Evolutionary conservation across 2,888 invertebrate genomes (phyloP).

Genomic region (Sminthurides aquaticus): DNA sequence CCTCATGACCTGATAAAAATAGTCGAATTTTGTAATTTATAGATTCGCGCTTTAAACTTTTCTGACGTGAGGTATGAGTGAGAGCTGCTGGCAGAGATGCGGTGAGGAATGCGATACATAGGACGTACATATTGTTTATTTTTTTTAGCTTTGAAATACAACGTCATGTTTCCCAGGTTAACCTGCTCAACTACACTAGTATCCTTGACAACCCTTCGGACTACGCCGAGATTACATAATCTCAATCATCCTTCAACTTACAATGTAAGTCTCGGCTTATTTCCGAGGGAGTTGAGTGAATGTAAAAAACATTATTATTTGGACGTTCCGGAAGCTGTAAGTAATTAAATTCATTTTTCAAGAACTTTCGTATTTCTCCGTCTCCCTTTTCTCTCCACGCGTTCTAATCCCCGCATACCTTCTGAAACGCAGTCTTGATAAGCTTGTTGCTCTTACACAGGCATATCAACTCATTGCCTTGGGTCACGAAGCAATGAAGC

Average conservation of each 20-base stretch:
- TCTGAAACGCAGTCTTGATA: too few relatives aligned
- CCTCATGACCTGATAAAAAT: not conserved
- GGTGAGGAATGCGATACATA: not conserved
- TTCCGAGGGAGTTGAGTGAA: too few relatives aligned
- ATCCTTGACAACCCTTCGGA: not conserved
- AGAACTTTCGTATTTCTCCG: too few relatives aligned
- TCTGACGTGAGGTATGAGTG: too few relatives aligned
- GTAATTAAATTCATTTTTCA: too few relatives aligned
- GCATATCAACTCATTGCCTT: too few relatives aligned
- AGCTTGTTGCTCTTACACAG: too few relatives aligned
- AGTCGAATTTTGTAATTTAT: not conserved
- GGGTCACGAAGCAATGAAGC: too few relatives aligned
- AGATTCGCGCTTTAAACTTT: not conserved
- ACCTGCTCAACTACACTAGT: not conserved
- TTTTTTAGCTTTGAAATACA: not conserved
- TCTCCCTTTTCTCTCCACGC: too few relatives aligned
- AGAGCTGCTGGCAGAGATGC: not conserved
- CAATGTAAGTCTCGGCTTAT: not conserved
- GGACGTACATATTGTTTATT: not conserved
- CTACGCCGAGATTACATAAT: not conserved
- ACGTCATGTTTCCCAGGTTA: not conserved
- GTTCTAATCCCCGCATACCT: too few relatives aligned
- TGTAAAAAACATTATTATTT: too few relatives aligned
- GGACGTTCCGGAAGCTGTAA: too few relatives aligned
- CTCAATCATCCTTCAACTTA: not conserved